Conservation (phyloP, 2,113 vertebrate genomes). For the Rhinolophus sinicus region DNA sequence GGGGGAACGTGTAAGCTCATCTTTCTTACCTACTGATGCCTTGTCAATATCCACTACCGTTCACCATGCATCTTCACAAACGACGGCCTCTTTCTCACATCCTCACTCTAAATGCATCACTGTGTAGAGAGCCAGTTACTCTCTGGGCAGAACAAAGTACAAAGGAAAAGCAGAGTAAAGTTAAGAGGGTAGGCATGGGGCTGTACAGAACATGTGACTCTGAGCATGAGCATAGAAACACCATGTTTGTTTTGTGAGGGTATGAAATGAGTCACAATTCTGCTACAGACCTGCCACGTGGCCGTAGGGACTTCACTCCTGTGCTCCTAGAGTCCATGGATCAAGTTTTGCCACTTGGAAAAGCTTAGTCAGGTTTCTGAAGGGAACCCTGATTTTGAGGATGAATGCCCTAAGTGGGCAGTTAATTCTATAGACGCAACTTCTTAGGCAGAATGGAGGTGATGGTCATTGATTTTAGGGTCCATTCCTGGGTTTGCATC, state of each 20-base stretch:
- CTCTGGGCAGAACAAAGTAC: not conserved
- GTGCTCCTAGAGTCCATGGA: fast-evolving
- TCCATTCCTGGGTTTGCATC: not conserved
- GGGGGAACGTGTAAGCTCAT: slow-evolving; percentile 69
- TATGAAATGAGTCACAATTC: not conserved
- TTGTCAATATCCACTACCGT: slow-evolving; percentile 68
- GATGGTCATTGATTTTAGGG: not conserved
- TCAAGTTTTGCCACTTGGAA: not conserved
- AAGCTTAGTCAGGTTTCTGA: not conserved
- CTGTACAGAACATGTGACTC: not conserved
- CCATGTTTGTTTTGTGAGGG: not conserved
- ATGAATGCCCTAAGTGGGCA: not conserved
- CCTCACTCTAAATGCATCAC: not conserved
- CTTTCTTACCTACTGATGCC: slow-evolving; percentile 67
- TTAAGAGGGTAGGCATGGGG: not conserved
- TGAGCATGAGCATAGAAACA: not conserved
- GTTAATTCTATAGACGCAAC: not conserved
- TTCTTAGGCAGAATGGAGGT: not conserved
- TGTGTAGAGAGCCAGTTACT: not conserved
- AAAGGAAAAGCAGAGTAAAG: not conserved
- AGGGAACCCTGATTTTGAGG: not conserved
- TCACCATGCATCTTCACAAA: slow-evolving; percentile 64
- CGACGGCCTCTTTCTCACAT: slow-evolving; percentile 54
- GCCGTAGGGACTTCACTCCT: not conserved
- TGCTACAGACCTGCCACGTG: not conserved